Base-by-base conservation (phyloP, 35 echinoderm and acorn worm species). In the Nesometra sesokonis region DNA sequence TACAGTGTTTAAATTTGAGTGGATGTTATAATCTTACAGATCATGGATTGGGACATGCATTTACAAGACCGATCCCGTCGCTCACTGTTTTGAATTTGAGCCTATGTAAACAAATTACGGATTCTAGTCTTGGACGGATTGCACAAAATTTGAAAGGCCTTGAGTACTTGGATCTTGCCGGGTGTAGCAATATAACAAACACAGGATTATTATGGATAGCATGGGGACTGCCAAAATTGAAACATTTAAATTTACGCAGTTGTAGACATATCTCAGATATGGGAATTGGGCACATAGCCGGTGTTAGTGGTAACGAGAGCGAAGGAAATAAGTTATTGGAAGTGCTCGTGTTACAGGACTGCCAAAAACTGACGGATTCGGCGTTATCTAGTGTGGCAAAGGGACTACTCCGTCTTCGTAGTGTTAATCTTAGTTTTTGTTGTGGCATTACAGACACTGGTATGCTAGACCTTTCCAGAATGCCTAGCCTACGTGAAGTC, bases 11-110 rank as follows among this genome's bases (percentile, higher is more conserved):
- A 34, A 99, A 99, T 88, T 89, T 99, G 82, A 99, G 96, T 90
- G 96, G 96, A 46, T 99, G 96, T 79, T 99, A 94, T 90, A 99
- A 94, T 83, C 85, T 99, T 21, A 99, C 96, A 77, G 96, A 99
- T 79, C 78, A 86, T 80, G 96, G 96, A 85, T 78, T 99, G 80
- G 89, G 91, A 34, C 87, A 99, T 84, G 96, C 96, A 33, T 99
- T 99, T 67, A 82, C 81, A 81, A 77, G 91, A 67, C 87, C 92
- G 84, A 93, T 99, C 34, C 90, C 90, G 9, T 92, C 92, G 78
- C 84, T 99, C 35, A 92, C 90, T 82, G 96, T 99, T 84, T 90
- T 99, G 38, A 99, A 99, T 82, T 76, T 99, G 27, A 99, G 92
- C 78, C 93, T 99, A 33, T 99, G 96, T 88, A 99, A 99, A 88